Evolutionary conservation across 1,140 invertebrate genomes (phyloP), one percentile per base, ranked within the genome.

Genomic region (Drosophila hydei): DNA sequence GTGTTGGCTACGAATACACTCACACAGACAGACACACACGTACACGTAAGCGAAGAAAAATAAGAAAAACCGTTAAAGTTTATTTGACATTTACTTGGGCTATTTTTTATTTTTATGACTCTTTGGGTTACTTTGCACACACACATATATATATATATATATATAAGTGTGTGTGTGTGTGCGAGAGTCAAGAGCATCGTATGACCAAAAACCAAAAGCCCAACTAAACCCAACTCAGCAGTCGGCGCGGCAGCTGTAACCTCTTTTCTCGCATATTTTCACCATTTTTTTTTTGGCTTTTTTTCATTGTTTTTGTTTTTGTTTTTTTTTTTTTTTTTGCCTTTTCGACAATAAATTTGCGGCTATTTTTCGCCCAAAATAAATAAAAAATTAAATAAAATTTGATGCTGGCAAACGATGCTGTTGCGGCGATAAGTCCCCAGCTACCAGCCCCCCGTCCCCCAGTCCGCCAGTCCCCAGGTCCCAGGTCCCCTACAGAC

Each of bases 71-170:
- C 84, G 84, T 89, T 85, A 89, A 89, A 89, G 73, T 89, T 89
- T 89, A 89, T 85, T 89, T 89, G 84, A 89, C 84, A 89, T 89
- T 87, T 89, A 89, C 85, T 89, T 85, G 74, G 84, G 84, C 75
- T 89, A 84, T 89, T 89, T 88, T 88, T 88, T 84, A 88, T 79
- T 89, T 88, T 89, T 89, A 89, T 84, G 84, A 79, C 84, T 83
- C 72, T 75, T 58, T 69, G 79, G 65, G 67, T 73, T 79, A 71
- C 69, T 77, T 77, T 75, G 65, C 73, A 65, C 30, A 33, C 30
- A 33, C 30, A 33, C 30, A 33, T 9, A 33, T 2, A 33, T 4
- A 27, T 27, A 27, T 27, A 27, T 27, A 4, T 27, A 27, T 27
- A 27, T 27, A 27, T 27, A 27, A 5, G 6, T 4, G 1, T 27